Base-by-base conservation (phyloP, 92 coral and sea anemone species). In the Phenganax marumi region DNA sequence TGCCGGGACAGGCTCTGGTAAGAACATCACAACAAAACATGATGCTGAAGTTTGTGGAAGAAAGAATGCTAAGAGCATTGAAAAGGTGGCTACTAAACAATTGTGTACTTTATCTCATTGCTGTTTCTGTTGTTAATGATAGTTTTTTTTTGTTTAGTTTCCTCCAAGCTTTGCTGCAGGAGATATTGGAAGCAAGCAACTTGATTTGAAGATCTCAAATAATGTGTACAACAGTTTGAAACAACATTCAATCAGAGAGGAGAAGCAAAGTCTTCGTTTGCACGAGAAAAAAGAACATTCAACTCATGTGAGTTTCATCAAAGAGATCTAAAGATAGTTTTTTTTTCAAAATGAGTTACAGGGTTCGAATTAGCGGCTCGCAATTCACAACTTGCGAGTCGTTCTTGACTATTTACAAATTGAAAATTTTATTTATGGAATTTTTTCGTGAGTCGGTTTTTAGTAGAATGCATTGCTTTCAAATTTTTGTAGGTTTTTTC, bases 201-300 rank as follows among this genome's bases (percentile, higher is more conserved):
- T 96, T 33, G 93, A 92, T 73, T 90, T 96, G 75, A 92, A 96
- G 81, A 84, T 96, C 0, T 91, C 99, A 18, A 96, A 96, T 88
- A 87, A 88, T 82, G 99, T 96, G 43, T 96, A 90, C 88, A 96
- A 96, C 74, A 91, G 91, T 12, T 78, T 96, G 46, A 96, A 96
- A 74, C 93, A 96, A 75, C 99, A 96, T 62, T 90, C 96, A 0
- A 89, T 89, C 75, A 90, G 89, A 18, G 97, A 92, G 75, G 99
- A 92, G 64, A 82, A 91, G 61, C 99, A 91, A 73, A 88, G 96
- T 86, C 91, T 90, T 53, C 90, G 99, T 24, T 86, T 96, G 48
- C 99, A 96, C 46, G 99, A 96, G 70, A 96, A 96, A 88, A 96
- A 92, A 76, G 99, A 96, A 56, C 97, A 96, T 83, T 91, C 99